These are phyloP conservation scores for Sorex fumeus DNA, from an alignment of 2,113 vertebrate species.

Conservation along the genomic window DNA sequence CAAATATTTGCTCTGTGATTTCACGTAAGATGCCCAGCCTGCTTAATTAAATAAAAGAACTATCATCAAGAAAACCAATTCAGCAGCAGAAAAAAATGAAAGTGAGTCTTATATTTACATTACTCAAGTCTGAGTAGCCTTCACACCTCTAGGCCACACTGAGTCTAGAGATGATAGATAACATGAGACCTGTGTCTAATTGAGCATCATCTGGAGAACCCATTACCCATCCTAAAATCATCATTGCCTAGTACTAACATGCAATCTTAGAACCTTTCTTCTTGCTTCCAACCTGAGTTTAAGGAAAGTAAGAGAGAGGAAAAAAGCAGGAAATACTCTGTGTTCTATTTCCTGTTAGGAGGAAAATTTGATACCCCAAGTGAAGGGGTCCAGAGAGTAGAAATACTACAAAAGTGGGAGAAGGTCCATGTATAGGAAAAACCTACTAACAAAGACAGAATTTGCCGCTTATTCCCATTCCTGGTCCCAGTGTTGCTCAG, in stretches of 20 bases:
- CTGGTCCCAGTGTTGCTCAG: not conserved
- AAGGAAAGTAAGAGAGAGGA: not conserved
- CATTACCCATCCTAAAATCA: not conserved
- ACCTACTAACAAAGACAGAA: not conserved
- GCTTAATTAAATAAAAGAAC: constrained; percentile 27
- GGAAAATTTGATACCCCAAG: not conserved
- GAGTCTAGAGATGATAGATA: not conserved
- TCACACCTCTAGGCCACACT: not conserved
- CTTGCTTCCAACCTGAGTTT: not conserved
- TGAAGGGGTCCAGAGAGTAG: not conserved
- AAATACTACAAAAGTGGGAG: not conserved
- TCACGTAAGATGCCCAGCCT: constrained; percentile 27
- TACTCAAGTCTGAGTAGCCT: not conserved
- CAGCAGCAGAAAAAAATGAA: not conserved
- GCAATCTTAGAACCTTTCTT: not conserved
- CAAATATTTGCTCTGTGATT: constrained; percentile 28
- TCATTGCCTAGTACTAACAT: not conserved
- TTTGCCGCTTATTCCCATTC: not conserved
- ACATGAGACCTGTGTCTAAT: not conserved
- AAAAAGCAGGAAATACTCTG: not conserved
- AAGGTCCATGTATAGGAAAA: no score
- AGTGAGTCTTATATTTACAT: not conserved
- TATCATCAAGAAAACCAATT: not conserved
- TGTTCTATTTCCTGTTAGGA: not conserved
- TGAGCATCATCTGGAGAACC: not conserved